Evolutionary conservation across 23 tunicate genomes (phyloP).

Genomic region (Styela plicata): DNA sequence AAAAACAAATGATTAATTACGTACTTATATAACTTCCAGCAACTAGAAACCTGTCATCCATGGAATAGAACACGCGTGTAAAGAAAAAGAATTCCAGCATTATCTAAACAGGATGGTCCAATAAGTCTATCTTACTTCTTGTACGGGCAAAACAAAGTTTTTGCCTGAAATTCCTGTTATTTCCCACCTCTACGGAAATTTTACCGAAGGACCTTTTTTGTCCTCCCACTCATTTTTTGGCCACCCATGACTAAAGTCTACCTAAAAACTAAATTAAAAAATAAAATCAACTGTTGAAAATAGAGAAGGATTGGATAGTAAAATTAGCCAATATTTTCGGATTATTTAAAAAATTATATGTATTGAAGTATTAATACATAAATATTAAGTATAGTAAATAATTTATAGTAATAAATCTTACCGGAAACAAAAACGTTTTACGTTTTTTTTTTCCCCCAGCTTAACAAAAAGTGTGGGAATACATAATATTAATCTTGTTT

Average conservation of each 20-base stretch:
- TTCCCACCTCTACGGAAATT: constrained; percentile 28
- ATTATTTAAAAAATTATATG: too few relatives aligned
- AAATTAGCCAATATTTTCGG: too few relatives aligned
- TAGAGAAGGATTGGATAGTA: too few relatives aligned
- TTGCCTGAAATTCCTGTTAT: constrained; percentile 50
- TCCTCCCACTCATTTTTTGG: background rate
- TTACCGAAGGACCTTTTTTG: background rate
- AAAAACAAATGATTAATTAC: too few relatives aligned
- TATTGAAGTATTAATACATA: too few relatives aligned
- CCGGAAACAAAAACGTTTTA: too few relatives aligned
- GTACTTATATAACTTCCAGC: constrained; percentile 39
- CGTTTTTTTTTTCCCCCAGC: too few relatives aligned
- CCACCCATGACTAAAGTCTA: background rate
- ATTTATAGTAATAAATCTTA: too few relatives aligned
- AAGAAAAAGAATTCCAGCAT: constrained; percentile 73
- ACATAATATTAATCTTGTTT: too few relatives aligned
- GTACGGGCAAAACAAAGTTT: constrained; percentile 53
- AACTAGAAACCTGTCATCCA: constrained; percentile 72
- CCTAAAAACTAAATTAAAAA: too few relatives aligned
- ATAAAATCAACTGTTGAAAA: background rate
- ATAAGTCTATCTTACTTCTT: constrained; percentile 20
- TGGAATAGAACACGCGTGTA: constrained; percentile 54
- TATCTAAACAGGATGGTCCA: constrained; percentile 61
- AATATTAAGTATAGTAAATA: too few relatives aligned
- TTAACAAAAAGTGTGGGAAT: too few relatives aligned